Conservation (phyloP, 2,113 vertebrate species). For the Oreochromis niloticus region DNA sequence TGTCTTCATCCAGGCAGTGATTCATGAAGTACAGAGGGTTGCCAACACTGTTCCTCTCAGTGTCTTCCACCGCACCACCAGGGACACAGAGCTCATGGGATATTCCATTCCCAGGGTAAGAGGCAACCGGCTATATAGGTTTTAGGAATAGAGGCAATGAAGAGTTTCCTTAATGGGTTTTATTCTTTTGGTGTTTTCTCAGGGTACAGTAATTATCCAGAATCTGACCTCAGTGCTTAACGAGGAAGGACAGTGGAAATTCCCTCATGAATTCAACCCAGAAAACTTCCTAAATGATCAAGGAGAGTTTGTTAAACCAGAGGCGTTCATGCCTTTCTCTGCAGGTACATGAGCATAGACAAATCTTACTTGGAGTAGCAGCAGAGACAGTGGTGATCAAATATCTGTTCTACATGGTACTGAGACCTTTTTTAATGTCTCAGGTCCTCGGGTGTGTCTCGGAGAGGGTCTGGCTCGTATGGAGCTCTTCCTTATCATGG, state of each 20-base stretch:
- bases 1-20: conserved; percentile 46
- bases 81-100: conserved; percentile 61
- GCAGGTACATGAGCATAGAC: not conserved
- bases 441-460: conserved; percentile 52
- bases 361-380: not conserved
- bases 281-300: conserved; percentile 64
- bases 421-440: not conserved
- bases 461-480: conserved; percentile 53
- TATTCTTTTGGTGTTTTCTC: not conserved
- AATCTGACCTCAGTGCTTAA: conserved; percentile 40
- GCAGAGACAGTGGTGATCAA: not conserved
- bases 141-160: not conserved
- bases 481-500: not conserved
- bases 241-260: conserved; percentile 57
- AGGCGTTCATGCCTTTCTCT: conserved; percentile 66
- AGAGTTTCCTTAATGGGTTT: not conserved
- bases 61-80: conserved; percentile 42
- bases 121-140: not conserved
- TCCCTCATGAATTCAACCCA: conserved; percentile 62
- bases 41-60: conserved; percentile 60
- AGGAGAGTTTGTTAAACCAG: conserved; percentile 62
- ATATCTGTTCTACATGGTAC: not conserved
- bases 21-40: conserved; percentile 66
- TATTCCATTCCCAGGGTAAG: conserved; percentile 63
- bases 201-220: conserved; percentile 62